phyloP scores from a whole-genome alignment of 2,797 vertebrate genomes.

The Distichodus sexfasciatus region DNA sequence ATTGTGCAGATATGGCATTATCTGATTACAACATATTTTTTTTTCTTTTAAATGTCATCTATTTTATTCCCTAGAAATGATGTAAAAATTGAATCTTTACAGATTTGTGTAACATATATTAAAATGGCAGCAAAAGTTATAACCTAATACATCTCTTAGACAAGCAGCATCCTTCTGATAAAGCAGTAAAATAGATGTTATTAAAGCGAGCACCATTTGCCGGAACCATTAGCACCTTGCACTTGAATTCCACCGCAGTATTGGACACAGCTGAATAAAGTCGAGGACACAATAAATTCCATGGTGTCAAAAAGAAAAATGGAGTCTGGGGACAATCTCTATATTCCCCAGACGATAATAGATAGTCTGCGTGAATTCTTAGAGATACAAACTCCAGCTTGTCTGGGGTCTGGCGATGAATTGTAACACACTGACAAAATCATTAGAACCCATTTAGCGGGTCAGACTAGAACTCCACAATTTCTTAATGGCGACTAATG shows the following conservation, averaged over 20 bases:
- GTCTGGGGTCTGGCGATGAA: too few relatives aligned
- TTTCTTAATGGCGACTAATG: too few relatives aligned
- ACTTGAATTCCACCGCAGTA: conserved; percentile 21
- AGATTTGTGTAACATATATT: too few relatives aligned
- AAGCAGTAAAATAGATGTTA: not conserved
- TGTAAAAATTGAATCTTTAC: too few relatives aligned
- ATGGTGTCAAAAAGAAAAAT: conserved; percentile 63
- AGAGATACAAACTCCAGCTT: conserved; percentile 7
- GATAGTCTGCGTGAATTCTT: conserved; percentile 32
- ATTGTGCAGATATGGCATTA: not conserved
- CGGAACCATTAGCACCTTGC: conserved; percentile 25
- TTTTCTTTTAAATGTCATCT: too few relatives aligned
- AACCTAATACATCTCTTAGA: not conserved
- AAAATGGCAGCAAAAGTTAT: not conserved
- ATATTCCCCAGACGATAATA: conserved; percentile 39
- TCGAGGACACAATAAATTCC: conserved; percentile 55
- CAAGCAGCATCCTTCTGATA: not conserved
- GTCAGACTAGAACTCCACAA: too few relatives aligned
- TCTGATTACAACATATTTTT: too few relatives aligned
- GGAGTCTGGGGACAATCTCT: conserved; percentile 53
- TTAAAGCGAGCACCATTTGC: conserved; percentile 6
- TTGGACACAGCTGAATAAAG: conserved; percentile 31
- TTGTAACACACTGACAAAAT: too few relatives aligned
- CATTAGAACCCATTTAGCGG: too few relatives aligned
- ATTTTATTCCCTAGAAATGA: too few relatives aligned